phyloP scores from a whole-genome alignment of 2,797 vertebrate genomes.

The Telmatherina bonti region DNA sequence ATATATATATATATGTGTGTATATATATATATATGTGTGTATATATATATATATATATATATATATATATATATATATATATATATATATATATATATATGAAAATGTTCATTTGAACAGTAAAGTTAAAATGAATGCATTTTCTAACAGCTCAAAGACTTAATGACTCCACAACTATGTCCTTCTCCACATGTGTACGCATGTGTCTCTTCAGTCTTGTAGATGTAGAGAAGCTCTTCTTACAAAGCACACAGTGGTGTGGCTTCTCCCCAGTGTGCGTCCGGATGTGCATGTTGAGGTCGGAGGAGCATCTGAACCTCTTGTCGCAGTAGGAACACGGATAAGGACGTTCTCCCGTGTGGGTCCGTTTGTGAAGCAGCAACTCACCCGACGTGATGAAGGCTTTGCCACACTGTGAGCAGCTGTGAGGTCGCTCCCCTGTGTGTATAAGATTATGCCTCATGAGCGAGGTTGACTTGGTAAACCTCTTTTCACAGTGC shows the following conservation, averaged over 20 bases:
- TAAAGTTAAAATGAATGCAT: neutral
- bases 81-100: too few species aligned
- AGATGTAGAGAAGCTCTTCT: slow-evolving; percentile 64
- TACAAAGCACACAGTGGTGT: slow-evolving; percentile 64
- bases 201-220: slow-evolving; percentile 70
- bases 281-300: slow-evolving; percentile 69
- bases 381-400: slow-evolving; percentile 76
- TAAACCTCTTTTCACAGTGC: slow-evolving; percentile 66
- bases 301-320: slow-evolving; percentile 74
- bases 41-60: too few species aligned
- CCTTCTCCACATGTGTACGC: slow-evolving; percentile 60
- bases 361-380: slow-evolving; percentile 70
- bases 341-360: slow-evolving; percentile 75
- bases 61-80: too few species aligned
- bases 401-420: slow-evolving; percentile 69
- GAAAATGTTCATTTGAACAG: neutral
- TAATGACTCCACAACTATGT: slow-evolving; percentile 10
- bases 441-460: slow-evolving; percentile 75
- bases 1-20: too few species aligned
- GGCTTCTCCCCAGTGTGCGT: slow-evolving; percentile 74
- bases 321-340: slow-evolving; percentile 69
- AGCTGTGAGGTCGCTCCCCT: slow-evolving; percentile 73
- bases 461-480: slow-evolving; percentile 69
- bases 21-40: too few species aligned
- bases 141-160: slow-evolving; percentile 19